Conservation (phyloP, 2,888 invertebrate genomes). For the Scaptomyza polygonia region DNA sequence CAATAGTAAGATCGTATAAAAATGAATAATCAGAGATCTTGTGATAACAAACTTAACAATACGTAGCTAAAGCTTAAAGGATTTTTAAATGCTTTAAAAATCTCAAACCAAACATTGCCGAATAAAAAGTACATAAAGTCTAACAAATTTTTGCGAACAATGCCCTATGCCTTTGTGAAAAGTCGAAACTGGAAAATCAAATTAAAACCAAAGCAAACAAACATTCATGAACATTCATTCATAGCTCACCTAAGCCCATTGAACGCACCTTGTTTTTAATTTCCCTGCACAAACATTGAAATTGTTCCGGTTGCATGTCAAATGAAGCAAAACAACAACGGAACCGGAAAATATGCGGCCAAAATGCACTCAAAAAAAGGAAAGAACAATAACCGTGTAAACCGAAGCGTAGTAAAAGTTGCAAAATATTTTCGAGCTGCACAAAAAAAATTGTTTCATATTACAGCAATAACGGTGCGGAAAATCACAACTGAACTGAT, state of each 20-base stretch:
- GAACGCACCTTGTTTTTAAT: slow-evolving; percentile 56
- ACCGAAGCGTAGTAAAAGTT: slow-evolving; percentile 12
- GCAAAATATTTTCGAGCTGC: slow-evolving; percentile 10
- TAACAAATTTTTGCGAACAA: neutral
- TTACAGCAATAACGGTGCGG: slow-evolving; percentile 71
- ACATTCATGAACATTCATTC: slow-evolving; percentile 29
- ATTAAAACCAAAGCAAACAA: slow-evolving; percentile 41
- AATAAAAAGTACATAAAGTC: neutral
- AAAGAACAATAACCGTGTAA: neutral
- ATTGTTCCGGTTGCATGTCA: slow-evolving; percentile 72
- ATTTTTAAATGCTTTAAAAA: too few species aligned
- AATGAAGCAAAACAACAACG: slow-evolving; percentile 54
- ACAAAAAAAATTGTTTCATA: slow-evolving; percentile 59
- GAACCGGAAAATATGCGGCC: slow-evolving; percentile 64
- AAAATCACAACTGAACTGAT: slow-evolving; percentile 61
- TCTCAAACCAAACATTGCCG: neutral
- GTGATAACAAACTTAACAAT: too few species aligned
- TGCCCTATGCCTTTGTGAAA: slow-evolving; percentile 5
- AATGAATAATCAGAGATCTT: too few species aligned
- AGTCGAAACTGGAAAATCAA: slow-evolving; percentile 10
- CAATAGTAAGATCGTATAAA: too few species aligned
- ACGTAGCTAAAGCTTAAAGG: too few species aligned
- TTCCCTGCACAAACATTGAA: slow-evolving; percentile 67
- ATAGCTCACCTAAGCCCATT: slow-evolving; percentile 38
- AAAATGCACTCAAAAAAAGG: slow-evolving; percentile 46